Base-by-base conservation (phyloP, 1,140 invertebrate genomes). In the Drosophila jambulina region DNA sequence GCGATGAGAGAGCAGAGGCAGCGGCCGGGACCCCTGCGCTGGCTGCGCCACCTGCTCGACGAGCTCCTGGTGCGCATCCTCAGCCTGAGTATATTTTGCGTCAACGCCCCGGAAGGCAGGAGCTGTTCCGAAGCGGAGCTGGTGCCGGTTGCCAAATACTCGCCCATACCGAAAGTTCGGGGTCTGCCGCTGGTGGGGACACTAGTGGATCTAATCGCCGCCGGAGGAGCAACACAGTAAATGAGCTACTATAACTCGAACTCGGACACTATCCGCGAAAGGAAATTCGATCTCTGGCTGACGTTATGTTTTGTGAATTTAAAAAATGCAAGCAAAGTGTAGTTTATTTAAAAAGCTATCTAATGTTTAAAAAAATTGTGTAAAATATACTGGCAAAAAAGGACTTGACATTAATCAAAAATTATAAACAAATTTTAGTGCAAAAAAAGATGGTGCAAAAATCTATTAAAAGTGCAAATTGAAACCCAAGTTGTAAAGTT, bases 121-220 rank as follows among this genome's bases (percentile, higher is more conserved):
- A 13, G 61, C 9, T 40, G 59, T 10, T 29, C 62, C 12, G 60
- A 42, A 5, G 25, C 61, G 8, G 63, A 78, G 25, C 45, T 70
- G n/a, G 60, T 70, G 19, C 51, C 78, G n/a, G 45, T 51, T 9
- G 29, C 56, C 19, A 91, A 85, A 74, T 81, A 69, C 54, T 48
- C 53, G 58, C 60, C 71, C 17, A 86, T 91, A 53, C 86, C 86
- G 3, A 48, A 60, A 25, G 85, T 88, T 0, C 93, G 91, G 65
- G 93, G 94, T 4, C 78, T 95, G 23, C 95, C 95, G 7, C 4
- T 95, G 1, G 67, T 95, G 9, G 95, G 95, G 4, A 95, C 94
- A 13, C 79, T 93, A 19, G 82, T 95, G 25, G 93, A 94, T 60
- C 70, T 95, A 6, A 81, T 95, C 17, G 80, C 83, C n/a, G 92